Percentiles rank a stretch among this genome's conserved stretches.
Evolutionary conservation across 1,140 invertebrate genomes (phyloP).

Genomic region (Drosophila ogumai): DNA sequence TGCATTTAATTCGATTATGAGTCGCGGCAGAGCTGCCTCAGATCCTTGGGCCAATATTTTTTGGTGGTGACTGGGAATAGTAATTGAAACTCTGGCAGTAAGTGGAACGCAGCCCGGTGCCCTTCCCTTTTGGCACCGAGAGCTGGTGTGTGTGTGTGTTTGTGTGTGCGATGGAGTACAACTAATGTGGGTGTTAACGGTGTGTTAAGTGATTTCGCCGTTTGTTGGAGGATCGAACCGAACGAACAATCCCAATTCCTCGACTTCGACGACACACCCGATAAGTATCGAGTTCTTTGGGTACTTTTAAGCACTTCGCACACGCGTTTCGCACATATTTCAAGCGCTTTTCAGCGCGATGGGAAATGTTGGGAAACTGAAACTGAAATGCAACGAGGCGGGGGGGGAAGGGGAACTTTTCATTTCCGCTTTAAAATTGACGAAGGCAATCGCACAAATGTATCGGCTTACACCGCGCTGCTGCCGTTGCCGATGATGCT

Average conservation of each 20-base stretch:
- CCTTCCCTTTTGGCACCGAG: no score
- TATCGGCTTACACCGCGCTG: conserved; percentile 29
- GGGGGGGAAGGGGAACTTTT: conserved; percentile 39
- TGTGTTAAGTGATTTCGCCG: conserved; percentile 80
- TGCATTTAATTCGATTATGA: conserved; percentile 84
- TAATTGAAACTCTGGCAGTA: conserved; percentile 71
- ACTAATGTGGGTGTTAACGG: conserved; percentile 83
- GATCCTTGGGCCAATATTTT: conserved; percentile 29
- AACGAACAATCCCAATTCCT: conserved; percentile 40
- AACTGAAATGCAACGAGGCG: neutral
- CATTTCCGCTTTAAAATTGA: conserved; percentile 75
- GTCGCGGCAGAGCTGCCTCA: conserved; percentile 20
- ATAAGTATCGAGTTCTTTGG: conserved; percentile 68
- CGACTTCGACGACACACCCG: conserved; percentile 39
- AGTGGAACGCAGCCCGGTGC: conserved; percentile 44
- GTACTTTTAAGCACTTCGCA: conserved; percentile 42
- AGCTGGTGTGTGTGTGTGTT: neutral
- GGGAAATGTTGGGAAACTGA: conserved; percentile 18
- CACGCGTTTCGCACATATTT: conserved; percentile 81
- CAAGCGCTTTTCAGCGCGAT: conserved; percentile 39
- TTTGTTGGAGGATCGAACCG: conserved; percentile 73
- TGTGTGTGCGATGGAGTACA: conserved; percentile 68
- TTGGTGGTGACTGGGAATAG: conserved; percentile 46
- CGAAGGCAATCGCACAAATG: conserved; percentile 30
- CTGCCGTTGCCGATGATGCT: conserved; percentile 12